phyloP scores from a whole-genome alignment of 1,140 invertebrate genomes.

The Listronotus bonariensis region DNA sequence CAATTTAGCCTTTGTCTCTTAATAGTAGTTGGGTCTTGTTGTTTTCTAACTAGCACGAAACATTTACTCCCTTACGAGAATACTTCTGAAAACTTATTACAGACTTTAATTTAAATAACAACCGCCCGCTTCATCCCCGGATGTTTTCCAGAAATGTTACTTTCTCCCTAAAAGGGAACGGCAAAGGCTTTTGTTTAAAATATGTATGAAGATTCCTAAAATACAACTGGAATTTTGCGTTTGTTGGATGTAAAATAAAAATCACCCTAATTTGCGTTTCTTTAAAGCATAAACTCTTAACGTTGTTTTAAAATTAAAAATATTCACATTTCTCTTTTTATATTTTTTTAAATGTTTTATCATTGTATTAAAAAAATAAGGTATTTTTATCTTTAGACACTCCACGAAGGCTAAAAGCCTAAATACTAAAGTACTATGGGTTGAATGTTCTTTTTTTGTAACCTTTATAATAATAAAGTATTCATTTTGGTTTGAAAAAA shows the following conservation, averaged over 20 bases:
- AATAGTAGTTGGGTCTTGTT: constrained; percentile 46
- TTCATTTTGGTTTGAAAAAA: too few species aligned
- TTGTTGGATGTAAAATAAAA: constrained; percentile 3
- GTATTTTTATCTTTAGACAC: too few species aligned
- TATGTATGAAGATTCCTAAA: constrained; percentile 12
- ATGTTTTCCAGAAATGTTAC: constrained; percentile 32
- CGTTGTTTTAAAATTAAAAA: too few species aligned
- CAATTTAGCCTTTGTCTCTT: constrained; percentile 47
- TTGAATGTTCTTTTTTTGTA: too few species aligned
- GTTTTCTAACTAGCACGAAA: constrained; percentile 43
- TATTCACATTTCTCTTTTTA: too few species aligned
- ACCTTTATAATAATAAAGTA: too few species aligned
- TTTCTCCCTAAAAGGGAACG: constrained; percentile 15
- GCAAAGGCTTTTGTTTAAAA: constrained; percentile 19
- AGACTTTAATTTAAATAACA: constrained; percentile 48
- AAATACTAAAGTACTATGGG: too few species aligned
- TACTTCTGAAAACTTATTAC: constrained; percentile 49
- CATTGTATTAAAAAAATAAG: too few species aligned
- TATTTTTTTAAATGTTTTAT: too few species aligned
- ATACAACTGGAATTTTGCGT: constrained; percentile 9
- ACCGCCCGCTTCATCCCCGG: constrained; percentile 29
- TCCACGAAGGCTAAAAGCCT: too few species aligned
- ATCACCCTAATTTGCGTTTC: constrained; percentile 1
- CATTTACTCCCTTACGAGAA: constrained; percentile 49
- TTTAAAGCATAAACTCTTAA: not conserved